Evolutionary conservation across 2,113 vertebrate species (phyloP).

Genomic region (Galbula dea): DNA sequence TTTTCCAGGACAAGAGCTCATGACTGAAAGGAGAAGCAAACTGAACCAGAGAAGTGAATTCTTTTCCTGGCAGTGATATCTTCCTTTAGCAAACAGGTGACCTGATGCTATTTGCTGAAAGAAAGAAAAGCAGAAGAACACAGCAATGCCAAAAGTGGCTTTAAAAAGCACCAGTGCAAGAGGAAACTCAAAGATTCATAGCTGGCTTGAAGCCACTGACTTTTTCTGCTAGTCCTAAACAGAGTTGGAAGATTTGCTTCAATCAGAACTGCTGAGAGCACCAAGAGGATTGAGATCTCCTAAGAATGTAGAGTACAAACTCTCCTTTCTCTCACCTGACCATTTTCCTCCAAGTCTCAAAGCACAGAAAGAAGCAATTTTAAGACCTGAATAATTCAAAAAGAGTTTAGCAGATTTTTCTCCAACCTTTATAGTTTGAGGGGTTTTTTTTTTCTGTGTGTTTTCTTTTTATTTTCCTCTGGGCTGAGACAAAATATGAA

Average conservation of each 20-base stretch:
- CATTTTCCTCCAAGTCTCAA: background rate
- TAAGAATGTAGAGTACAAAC: background rate
- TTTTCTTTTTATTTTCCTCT: background rate
- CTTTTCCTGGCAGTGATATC: background rate
- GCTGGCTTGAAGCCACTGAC: background rate
- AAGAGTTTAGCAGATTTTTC: background rate
- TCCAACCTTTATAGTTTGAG: background rate
- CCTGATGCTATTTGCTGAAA: background rate
- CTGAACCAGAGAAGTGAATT: background rate
- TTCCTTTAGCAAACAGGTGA: background rate
- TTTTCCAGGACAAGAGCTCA: background rate
- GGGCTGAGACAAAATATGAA: background rate
- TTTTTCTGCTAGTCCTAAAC: background rate
- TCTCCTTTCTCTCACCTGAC: background rate
- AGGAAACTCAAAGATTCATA: background rate
- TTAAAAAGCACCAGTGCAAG: background rate
- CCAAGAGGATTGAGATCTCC: background rate
- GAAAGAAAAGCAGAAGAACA: background rate
- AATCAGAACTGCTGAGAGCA: background rate
- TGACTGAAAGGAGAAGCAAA: background rate
- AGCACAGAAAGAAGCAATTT: background rate
- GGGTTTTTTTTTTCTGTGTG: too few species aligned
- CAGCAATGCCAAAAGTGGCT: background rate
- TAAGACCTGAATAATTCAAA: background rate
- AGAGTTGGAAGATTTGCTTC: background rate